A percentile compares a stretch with the other conserved stretches of the same genome.
Evolutionary conservation across 2,888 invertebrate genomes (phyloP).

Genomic region (Dysmachus trigonus): DNA sequence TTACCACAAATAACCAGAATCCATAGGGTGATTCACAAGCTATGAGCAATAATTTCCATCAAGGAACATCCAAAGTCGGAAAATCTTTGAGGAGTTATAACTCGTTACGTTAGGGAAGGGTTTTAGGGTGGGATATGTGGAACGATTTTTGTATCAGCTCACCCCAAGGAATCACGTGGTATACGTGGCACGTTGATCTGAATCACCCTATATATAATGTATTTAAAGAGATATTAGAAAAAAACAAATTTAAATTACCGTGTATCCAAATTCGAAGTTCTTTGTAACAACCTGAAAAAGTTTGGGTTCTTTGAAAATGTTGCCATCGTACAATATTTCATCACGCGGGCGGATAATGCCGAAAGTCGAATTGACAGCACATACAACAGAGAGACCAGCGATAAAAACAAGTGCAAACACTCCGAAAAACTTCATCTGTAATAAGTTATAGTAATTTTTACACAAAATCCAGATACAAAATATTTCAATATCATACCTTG

Average conservation of each 20-base stretch:
- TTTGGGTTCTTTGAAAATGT: neutral
- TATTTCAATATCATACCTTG: neutral
- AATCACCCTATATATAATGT: too few relatives aligned
- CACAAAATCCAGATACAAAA: neutral
- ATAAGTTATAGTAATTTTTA: neutral
- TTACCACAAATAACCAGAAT: too few relatives aligned
- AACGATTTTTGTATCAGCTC: too few relatives aligned
- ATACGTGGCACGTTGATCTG: too few relatives aligned
- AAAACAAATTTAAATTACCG: neutral
- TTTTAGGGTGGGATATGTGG: too few relatives aligned
- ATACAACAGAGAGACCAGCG: neutral
- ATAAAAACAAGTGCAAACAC: neutral
- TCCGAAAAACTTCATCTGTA: constrained; percentile 8
- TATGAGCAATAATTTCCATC: too few relatives aligned
- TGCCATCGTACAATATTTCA: neutral
- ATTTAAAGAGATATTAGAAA: neutral
- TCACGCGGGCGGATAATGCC: neutral
- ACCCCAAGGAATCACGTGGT: too few relatives aligned
- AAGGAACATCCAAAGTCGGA: too few relatives aligned
- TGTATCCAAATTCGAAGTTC: neutral
- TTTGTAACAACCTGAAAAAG: neutral
- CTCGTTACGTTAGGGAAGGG: too few relatives aligned
- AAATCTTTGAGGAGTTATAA: too few relatives aligned
- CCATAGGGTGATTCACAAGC: too few relatives aligned
- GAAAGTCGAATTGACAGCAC: neutral